Evolutionary conservation across 1,140 invertebrate species (phyloP).

Genomic region (Cotesia vestalis): DNA sequence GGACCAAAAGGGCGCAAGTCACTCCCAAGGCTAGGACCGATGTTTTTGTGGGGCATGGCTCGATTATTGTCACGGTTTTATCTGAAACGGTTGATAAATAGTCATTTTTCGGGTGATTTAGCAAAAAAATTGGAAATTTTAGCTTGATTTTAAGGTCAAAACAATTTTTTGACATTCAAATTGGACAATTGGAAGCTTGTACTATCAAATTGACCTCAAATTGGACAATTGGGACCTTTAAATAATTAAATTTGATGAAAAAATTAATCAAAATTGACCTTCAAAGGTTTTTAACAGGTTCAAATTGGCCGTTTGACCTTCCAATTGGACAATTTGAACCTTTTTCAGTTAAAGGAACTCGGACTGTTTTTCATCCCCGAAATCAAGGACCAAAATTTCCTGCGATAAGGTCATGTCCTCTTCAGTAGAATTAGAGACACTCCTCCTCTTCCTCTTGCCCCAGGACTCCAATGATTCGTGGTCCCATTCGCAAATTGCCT

Average conservation of each 20-base stretch:
- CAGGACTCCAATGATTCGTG: slow-evolving; percentile 88
- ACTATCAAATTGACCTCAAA: no score
- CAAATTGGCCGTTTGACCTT: no score
- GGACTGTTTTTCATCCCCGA: slow-evolving; percentile 86
- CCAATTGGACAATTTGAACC: no score
- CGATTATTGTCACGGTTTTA: slow-evolving; percentile 85
- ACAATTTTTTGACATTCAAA: no score
- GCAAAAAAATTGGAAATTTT: no score
- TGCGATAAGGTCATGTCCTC: slow-evolving; percentile 93
- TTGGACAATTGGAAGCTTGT: no score
- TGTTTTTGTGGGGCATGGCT: slow-evolving; percentile 89
- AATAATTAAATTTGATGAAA: no score
- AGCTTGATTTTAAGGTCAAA: no score
- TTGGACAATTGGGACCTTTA: no score
- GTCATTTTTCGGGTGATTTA: neutral
- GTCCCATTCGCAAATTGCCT: slow-evolving; percentile 89
- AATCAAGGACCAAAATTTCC: slow-evolving; percentile 91
- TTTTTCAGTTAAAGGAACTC: slow-evolving; percentile 69
- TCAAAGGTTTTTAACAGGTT: no score
- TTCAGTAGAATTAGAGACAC: slow-evolving; percentile 68
- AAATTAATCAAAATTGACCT: no score
- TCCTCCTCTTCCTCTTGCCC: slow-evolving; percentile 85
- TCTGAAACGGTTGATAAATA: slow-evolving; percentile 68
- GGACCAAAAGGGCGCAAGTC: slow-evolving; percentile 85
- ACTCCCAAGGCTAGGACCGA: slow-evolving; percentile 88